Evolutionary conservation across 2,113 vertebrate genomes (phyloP), one percentile per base, ranked within the genome.

Genomic region (Dermatemys mawii): DNA sequence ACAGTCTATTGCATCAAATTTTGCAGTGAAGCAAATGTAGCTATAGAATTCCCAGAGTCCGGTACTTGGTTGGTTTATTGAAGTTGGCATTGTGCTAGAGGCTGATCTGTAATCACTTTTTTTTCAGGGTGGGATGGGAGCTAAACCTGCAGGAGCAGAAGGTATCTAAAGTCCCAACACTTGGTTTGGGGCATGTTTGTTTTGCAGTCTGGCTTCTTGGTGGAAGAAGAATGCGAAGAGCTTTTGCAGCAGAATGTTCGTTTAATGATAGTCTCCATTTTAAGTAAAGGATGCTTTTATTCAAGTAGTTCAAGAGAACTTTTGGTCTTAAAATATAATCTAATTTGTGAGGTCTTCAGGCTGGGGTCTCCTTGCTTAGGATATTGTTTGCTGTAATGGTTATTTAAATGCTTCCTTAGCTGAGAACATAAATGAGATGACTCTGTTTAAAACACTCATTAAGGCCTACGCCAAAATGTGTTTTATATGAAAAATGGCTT

Each of bases 381-480:
- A 50, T 50, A 83, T 41, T 26, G 51, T 86, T 88, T 95, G 88
- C 84, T 89, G 89, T 93, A 90, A 85, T 90, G 80, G 88, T 50
- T 90, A 81, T 83, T 93, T 60, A 93, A 98, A 96, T 88, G 38
- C 44, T 93, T 55, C 82, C 87, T 80, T 96, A 89, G 81, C 93
- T 91, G 93, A 97, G 86, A 95, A 97, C 97, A 97, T 95, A 96
- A 96, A 94, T 44, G 88, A 78, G 89, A 96, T 96, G 94, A 97
- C 84, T 95, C 96, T 91, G 91, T 97, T 81, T 76, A 96, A 97
- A 97, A 96, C 94, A 98, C 96, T 98, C 96, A 98, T 98, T 98
- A 98, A 96, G 96, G 82, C 81, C 80, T 95, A 85, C 81, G 94
- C 89, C 87, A 94, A 97, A 95, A 87, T 13, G 87, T 73, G 83